Conservation (phyloP, 2,797 vertebrate genomes). For the Sebastes minor region DNA sequence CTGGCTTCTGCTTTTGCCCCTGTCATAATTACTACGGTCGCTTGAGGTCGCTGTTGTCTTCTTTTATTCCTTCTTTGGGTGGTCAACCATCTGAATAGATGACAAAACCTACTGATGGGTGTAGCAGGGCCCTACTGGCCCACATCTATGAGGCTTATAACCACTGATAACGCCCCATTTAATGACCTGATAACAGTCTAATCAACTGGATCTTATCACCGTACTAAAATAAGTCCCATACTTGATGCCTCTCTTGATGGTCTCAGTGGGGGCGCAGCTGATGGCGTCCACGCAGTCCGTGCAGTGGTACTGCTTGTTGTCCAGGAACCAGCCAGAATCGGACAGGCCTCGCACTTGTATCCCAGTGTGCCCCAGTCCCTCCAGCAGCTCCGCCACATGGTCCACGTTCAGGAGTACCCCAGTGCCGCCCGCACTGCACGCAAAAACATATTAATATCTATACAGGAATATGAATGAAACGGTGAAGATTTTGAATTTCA, state of each 20-base stretch:
- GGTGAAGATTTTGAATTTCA: neutral
- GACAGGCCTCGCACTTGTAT: slow-evolving; percentile 95
- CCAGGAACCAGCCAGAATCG: slow-evolving; percentile 98
- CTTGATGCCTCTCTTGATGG: slow-evolving; percentile 88
- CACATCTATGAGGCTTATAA: too few relatives aligned
- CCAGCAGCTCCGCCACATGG: slow-evolving; percentile 90
- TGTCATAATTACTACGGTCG: too few relatives aligned
- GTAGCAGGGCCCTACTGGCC: too few relatives aligned
- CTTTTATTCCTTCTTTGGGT: too few relatives aligned
- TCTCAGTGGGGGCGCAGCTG: slow-evolving; percentile 84
- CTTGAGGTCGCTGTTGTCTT: too few relatives aligned
- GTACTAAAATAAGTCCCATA: slow-evolving; percentile 52
- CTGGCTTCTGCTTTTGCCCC: too few relatives aligned
- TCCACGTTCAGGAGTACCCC: slow-evolving; percentile 97
- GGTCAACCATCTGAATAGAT: too few relatives aligned
- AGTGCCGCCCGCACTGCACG: slow-evolving; percentile 90
- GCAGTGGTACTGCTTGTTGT: slow-evolving; percentile 94
- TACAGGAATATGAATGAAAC: neutral
- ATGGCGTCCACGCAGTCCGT: slow-evolving; percentile 91
- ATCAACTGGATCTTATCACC: neutral
- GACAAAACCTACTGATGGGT: too few relatives aligned
- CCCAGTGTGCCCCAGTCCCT: slow-evolving; percentile 88
- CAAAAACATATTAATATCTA: neutral
- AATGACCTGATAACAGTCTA: too few relatives aligned
- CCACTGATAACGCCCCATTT: too few relatives aligned